Conservation (phyloP, 2,113 vertebrate genomes). For the Connochaetes taurinus region DNA sequence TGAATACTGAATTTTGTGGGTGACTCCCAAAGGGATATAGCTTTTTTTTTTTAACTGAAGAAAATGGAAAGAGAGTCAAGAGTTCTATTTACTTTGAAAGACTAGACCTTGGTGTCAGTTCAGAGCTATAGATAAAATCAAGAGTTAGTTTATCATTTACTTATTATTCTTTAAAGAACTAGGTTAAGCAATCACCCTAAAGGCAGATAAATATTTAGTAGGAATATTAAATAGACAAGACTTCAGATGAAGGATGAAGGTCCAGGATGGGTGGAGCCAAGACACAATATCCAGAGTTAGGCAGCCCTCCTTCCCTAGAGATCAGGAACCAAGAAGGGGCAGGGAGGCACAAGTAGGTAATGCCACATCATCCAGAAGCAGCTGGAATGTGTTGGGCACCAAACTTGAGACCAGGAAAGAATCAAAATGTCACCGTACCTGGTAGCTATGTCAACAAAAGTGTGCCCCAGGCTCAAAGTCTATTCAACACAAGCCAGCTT, state of each 20-base stretch:
- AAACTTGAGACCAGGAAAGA: background rate
- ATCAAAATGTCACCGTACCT: background rate
- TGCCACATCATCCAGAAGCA: background rate
- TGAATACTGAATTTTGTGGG: background rate
- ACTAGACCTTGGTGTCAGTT: background rate
- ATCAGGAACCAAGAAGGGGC: background rate
- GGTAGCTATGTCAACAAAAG: background rate
- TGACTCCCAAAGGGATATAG: background rate
- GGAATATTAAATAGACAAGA: background rate
- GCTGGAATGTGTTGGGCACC: background rate
- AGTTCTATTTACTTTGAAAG: background rate
- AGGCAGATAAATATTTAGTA: background rate
- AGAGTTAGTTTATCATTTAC: background rate
- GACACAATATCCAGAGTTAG: background rate
- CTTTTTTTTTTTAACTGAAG: background rate
- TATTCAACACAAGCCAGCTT: background rate
- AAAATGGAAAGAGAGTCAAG: background rate
- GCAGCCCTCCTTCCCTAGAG: background rate
- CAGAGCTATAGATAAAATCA: background rate
- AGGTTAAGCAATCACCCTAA: background rate
- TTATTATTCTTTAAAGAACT: background rate
- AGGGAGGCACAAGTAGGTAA: background rate
- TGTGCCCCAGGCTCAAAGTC: background rate
- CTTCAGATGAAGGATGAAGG: background rate
- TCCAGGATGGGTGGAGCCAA: background rate